Conservation (phyloP, 2,888 invertebrate genomes). For the Erpobdella octoculata region DNA sequence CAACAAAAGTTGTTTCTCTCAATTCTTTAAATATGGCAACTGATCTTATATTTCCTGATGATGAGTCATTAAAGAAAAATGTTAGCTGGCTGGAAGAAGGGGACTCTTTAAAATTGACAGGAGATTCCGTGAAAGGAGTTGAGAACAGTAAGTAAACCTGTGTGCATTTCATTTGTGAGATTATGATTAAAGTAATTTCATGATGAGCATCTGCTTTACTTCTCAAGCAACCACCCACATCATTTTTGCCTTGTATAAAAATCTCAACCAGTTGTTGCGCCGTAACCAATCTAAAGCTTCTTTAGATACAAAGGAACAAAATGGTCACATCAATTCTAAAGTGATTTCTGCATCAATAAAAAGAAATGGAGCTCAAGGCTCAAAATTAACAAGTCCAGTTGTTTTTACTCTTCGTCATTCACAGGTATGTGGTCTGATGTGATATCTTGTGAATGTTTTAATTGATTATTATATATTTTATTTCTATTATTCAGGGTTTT, state of each 20-base stretch:
- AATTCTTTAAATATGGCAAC: background rate
- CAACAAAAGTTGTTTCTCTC: background rate
- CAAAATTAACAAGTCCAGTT: conserved; percentile 61
- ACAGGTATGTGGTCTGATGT: background rate
- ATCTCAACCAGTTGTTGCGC: background rate
- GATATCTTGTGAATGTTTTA: background rate
- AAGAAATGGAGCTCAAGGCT: background rate
- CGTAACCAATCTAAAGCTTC: background rate
- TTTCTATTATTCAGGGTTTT: conserved; percentile 29
- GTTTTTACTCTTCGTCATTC: conserved; percentile 71
- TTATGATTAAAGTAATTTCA: too few species aligned
- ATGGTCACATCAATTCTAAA: conserved; percentile 41
- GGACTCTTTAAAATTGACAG: background rate
- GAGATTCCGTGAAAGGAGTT: background rate
- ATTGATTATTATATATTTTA: background rate
- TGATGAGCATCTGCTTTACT: too few species aligned
- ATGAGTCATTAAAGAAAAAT: background rate
- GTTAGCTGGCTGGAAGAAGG: background rate
- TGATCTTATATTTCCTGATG: conserved; percentile 4
- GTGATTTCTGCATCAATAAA: conserved; percentile 46
- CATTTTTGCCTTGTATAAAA: background rate
- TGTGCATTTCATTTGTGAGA: background rate
- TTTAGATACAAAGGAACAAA: background rate
- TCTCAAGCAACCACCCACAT: background rate
- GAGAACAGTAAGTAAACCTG: background rate